phyloP scores from a whole-genome alignment of 2,888 invertebrate genomes.

The Corythucha ciliata region DNA sequence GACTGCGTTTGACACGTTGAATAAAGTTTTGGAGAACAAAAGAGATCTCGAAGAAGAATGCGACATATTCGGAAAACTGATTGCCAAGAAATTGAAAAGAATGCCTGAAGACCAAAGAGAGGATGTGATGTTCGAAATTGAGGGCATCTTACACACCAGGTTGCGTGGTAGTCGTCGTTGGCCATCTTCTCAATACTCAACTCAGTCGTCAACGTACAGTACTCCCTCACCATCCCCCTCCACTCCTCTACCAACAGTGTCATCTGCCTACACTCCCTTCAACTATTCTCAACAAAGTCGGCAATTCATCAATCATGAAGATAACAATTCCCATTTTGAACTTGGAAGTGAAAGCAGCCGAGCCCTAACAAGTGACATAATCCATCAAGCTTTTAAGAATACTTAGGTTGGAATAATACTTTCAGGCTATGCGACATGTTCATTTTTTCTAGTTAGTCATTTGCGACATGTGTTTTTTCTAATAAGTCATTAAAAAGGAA shows the following conservation, averaged over 20 bases:
- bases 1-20: constrained; percentile 10
- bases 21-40: constrained; percentile 15
- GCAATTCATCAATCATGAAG: too few relatives aligned
- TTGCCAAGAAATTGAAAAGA: constrained; percentile 45
- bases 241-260: not conserved
- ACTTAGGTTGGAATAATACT: not conserved
- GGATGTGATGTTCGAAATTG: constrained; percentile 46
- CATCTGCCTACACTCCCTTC: not conserved
- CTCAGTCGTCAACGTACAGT: not conserved
- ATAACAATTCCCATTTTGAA: too few relatives aligned
- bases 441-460: too few relatives aligned
- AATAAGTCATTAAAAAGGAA: too few relatives aligned
- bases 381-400: not conserved
- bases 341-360: not conserved
- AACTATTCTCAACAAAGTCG: not conserved
- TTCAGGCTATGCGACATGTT: too few relatives aligned
- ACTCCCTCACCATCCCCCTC: not conserved
- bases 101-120: constrained; percentile 45
- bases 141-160: constrained; percentile 31
- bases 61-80: constrained; percentile 43
- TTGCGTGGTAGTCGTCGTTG: not conserved
- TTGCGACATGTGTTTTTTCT: too few relatives aligned
- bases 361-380: not conserved
- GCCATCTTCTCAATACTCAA: not conserved
- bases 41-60: constrained; percentile 43